Conservation (phyloP, 2,113 vertebrate genomes). For the Megalops atlanticus region DNA sequence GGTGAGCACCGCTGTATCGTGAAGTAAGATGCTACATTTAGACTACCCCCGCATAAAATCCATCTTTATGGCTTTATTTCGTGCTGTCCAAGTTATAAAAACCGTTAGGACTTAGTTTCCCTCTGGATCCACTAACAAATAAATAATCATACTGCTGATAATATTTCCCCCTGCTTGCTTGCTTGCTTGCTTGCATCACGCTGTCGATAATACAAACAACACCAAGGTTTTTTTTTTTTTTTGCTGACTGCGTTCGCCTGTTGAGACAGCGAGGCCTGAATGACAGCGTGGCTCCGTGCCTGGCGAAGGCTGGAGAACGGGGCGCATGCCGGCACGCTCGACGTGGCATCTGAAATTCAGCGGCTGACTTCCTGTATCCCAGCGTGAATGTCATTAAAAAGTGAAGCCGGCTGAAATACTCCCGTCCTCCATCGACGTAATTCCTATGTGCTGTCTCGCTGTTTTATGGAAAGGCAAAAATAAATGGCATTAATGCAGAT, state of each 20-base stretch:
- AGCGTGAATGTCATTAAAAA: background rate
- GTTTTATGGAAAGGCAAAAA: conserved; percentile 10
- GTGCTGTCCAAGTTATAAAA: background rate
- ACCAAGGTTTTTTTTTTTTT: too few relatives aligned
- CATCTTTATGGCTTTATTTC: background rate
- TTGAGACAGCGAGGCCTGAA: background rate
- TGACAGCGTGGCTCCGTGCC: background rate
- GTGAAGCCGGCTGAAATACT: background rate
- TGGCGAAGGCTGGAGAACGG: background rate
- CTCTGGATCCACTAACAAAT: background rate
- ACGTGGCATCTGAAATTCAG: background rate
- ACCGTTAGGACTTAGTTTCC: background rate
- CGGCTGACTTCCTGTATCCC: background rate
- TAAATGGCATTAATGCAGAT: conserved; percentile 12
- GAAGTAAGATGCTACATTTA: background rate
- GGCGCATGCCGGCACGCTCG: background rate
- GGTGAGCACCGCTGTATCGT: background rate
- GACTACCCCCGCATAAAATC: too few relatives aligned
- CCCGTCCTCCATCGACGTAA: background rate
- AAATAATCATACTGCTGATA: background rate
- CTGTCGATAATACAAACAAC: too few relatives aligned
- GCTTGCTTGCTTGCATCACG: background rate
- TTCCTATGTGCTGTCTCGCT: background rate
- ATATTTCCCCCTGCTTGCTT: background rate
- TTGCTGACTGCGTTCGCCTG: background rate